These are phyloP conservation scores for Peromyscus melanophrys DNA, from an alignment of 2,797 vertebrate species.

Conservation along the genomic window DNA sequence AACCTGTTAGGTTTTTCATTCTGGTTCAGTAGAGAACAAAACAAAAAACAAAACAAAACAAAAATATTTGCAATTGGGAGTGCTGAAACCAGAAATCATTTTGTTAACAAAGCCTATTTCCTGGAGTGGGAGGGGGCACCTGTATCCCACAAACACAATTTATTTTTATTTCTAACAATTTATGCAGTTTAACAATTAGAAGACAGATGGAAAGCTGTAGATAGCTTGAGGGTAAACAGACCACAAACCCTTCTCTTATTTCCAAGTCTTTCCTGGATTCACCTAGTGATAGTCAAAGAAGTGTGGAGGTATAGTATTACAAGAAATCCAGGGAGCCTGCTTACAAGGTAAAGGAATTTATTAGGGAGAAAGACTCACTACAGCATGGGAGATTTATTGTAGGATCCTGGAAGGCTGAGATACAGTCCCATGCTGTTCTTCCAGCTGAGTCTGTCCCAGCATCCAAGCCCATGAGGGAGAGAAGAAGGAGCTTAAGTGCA, in stretches of 20 bases:
- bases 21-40: not conserved
- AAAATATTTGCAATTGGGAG: not conserved
- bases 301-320: not conserved
- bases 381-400: too few relatives aligned
- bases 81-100: not conserved
- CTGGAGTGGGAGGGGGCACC: not conserved
- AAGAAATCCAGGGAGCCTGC: too few relatives aligned
- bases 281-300: not conserved
- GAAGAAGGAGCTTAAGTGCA: too few relatives aligned
- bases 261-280: not conserved
- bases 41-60: too few relatives aligned
- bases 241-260: not conserved
- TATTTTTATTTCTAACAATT: not conserved
- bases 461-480: too few relatives aligned
- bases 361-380: too few relatives aligned
- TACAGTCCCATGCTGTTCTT: too few relatives aligned
- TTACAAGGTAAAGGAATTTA: too few relatives aligned
- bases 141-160: not conserved
- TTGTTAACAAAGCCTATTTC: slow-evolving; percentile 5
- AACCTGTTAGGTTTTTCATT: not conserved
- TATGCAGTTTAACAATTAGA: too few relatives aligned
- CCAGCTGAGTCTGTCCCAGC: too few relatives aligned
- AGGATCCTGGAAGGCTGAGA: too few relatives aligned
- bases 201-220: not conserved
- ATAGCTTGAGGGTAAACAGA: not conserved